phyloP scores from a whole-genome alignment of 1,140 invertebrate genomes.

The Zaprionus nigranus region DNA sequence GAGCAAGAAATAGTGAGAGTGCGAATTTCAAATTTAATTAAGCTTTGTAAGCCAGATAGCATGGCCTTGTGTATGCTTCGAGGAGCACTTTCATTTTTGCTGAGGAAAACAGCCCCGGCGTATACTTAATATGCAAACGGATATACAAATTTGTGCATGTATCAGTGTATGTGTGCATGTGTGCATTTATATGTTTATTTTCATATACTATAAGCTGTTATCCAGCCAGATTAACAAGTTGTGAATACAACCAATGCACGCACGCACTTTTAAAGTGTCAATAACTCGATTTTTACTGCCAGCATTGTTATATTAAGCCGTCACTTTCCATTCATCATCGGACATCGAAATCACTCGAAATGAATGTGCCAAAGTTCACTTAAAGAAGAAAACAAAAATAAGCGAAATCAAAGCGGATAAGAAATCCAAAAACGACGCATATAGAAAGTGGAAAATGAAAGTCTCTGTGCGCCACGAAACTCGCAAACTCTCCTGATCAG shows the following conservation, averaged over 20 bases:
- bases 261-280: slow-evolving; percentile 42
- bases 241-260: too few relatives aligned
- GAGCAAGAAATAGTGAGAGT: slow-evolving; percentile 8
- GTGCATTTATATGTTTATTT: not conserved
- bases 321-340: slow-evolving; percentile 49
- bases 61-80: slow-evolving; percentile 56
- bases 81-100: slow-evolving; percentile 60
- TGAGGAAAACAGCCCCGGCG: slow-evolving; percentile 44
- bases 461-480: slow-evolving; percentile 17
- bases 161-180: not conserved
- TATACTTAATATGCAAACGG: slow-evolving; percentile 53
- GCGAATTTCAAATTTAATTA: slow-evolving; percentile 31
- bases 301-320: slow-evolving; percentile 34
- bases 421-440: slow-evolving; percentile 11
- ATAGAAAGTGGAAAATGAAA: slow-evolving; percentile 39
- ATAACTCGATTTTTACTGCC: slow-evolving; percentile 38
- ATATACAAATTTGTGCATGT: slow-evolving; percentile 21
- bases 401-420: slow-evolving; percentile 22
- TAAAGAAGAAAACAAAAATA: slow-evolving; percentile 29
- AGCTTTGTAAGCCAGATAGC: slow-evolving; percentile 35
- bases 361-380: slow-evolving; percentile 46
- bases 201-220: slow-evolving; percentile 27
- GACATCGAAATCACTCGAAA: slow-evolving; percentile 41
- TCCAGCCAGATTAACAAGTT: slow-evolving; percentile 51
- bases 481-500: not conserved